A percentile compares a stretch with the other conserved stretches of the same genome.
These are phyloP conservation scores for Antheraea pernyi DNA, from an alignment of 1,140 invertebrate genomes.

Conservation along the genomic window DNA sequence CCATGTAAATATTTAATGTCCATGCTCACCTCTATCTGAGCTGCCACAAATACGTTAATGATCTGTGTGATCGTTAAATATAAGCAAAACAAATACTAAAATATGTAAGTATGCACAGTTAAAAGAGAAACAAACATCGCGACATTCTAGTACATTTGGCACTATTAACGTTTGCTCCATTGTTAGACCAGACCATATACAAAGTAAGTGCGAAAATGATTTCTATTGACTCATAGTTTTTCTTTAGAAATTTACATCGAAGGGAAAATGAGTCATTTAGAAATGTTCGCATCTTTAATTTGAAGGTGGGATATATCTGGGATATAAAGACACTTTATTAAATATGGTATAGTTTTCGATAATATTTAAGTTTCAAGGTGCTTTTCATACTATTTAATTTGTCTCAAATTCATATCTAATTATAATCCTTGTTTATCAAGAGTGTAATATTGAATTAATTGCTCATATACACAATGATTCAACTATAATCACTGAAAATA, in stretches of 20 bases:
- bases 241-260: background rate
- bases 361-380: no score
- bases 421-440: no score
- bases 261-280: background rate
- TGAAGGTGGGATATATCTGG: no score
- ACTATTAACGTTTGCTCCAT: background rate
- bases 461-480: no score
- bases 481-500: no score
- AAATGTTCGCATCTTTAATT: background rate
- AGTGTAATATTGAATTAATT: no score
- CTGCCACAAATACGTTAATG: background rate
- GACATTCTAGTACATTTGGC: background rate
- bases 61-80: background rate
- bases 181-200: constrained; percentile 1
- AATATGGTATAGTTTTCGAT: no score
- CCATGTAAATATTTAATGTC: no score
- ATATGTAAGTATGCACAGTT: background rate
- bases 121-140: background rate
- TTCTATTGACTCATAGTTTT: background rate
- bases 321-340: no score
- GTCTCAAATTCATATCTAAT: no score
- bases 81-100: background rate
- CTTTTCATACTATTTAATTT: no score
- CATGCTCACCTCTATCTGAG: no score
- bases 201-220: background rate